Conservation (phyloP, 2,797 vertebrate species). For the Sebastolobus altivelis region DNA sequence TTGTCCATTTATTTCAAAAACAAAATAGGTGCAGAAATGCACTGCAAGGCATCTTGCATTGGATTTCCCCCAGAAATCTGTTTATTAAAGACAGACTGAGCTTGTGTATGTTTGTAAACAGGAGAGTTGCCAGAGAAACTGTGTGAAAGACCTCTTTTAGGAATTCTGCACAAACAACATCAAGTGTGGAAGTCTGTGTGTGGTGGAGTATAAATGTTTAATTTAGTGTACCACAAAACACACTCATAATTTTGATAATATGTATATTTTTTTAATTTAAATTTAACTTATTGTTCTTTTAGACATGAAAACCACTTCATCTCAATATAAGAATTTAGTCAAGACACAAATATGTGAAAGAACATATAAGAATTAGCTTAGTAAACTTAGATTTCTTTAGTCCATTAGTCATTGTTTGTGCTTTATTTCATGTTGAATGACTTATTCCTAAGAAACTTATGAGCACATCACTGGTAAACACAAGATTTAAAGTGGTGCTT, state of each 20-base stretch:
- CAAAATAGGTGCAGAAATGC: background rate
- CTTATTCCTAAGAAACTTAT: too few species aligned
- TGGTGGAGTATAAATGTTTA: background rate
- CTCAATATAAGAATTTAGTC: background rate
- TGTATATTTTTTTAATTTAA: background rate
- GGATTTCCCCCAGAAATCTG: background rate
- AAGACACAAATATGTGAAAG: background rate
- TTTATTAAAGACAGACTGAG: conserved; percentile 3
- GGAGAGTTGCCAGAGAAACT: conserved; percentile 5
- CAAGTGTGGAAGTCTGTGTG: background rate
- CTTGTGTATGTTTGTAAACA: background rate
- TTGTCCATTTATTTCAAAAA: background rate
- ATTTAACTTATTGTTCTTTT: background rate
- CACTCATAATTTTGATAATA: background rate
- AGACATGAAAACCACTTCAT: background rate
- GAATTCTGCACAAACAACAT: conserved; percentile 8
- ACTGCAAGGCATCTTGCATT: background rate
- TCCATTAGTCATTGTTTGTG: too few species aligned
- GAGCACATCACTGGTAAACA: too few species aligned
- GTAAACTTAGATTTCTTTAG: too few species aligned
- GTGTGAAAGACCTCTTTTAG: conserved; percentile 3
- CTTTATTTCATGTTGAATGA: too few species aligned
- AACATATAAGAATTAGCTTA: background rate
- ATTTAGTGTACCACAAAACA: background rate
- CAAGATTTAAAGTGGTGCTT: too few species aligned